Evolutionary conservation across 2,113 vertebrate species (phyloP), one percentile per base, ranked within the genome.

Genomic region (Malurus melanocephalus): DNA sequence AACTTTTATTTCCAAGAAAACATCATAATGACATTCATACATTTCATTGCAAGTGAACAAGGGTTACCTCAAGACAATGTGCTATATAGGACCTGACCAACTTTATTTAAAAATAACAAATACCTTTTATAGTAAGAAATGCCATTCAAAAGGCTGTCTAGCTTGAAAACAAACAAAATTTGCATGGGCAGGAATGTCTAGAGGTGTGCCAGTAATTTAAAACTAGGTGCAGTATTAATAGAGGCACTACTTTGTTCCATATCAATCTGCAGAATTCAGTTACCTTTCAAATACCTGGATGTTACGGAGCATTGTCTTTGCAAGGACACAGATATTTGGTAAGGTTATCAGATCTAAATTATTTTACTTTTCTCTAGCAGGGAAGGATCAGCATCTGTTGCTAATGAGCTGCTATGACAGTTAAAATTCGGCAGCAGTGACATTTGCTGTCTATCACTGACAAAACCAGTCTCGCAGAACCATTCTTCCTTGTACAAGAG

Each of bases 401-500:
- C 61, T 91, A 91, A 88, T 69, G 51, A 80, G 48, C 61, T 89
- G 20, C 46, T 71, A 40, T 17, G 35, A 60, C 38, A 71, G 48
- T 68, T 88, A 76, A 55, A 82, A 92, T 87, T 75, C 87, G n/a
- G 60, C 43, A 67, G 45, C 67, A 69, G 40, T 3, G 17, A 79
- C 26, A 66, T 60, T 87, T 92, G 43, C 79, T 80, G 56, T 79
- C 57, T 73, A 52, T 84, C 69, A 77, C 55, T 77, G 85, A 52
- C 67, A 86, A 94, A 94, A 74, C 33, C 27, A 27, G 66, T 46
- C 66, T 79, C 48, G 32, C 46, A 51, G 72, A 87, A 73, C 65
- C 22, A 2, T 74, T 84, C 42, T 55, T 66, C 5, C 48, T 55
- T 22, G 8, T 65, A 69, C 69, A 96, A 88, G 89, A 96, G 94